Percentiles rank a stretch among this genome's conserved stretches.
Conservation (phyloP, 2,113 vertebrate genomes). For the Neogobius melanostomus region DNA sequence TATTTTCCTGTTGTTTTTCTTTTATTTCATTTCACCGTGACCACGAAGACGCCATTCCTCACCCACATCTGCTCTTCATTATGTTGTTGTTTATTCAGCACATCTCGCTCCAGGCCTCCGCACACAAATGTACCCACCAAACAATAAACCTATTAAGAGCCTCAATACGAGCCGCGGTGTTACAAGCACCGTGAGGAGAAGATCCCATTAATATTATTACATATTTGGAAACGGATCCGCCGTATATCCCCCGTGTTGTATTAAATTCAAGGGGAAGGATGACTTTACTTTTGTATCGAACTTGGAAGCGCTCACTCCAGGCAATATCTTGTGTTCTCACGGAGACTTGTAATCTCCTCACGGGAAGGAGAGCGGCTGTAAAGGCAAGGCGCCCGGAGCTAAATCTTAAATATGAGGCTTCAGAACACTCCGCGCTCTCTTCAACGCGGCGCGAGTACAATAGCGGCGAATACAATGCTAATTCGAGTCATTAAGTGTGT, state of each 20-base stretch:
- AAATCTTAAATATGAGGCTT: constrained; percentile 41
- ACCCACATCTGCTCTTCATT: constrained; percentile 64
- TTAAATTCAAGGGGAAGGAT: constrained; percentile 7
- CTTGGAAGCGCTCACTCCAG: constrained; percentile 41
- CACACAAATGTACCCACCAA: constrained; percentile 35
- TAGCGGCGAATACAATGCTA: neutral
- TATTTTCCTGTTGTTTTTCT: constrained; percentile 1
- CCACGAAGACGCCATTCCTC: constrained; percentile 28
- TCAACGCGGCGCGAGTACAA: constrained; percentile 24
- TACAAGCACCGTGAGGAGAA: constrained; percentile 46
- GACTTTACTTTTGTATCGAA: constrained; percentile 24
- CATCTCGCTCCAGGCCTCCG: constrained; percentile 51
- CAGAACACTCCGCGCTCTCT: constrained; percentile 27
- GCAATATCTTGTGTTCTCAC: constrained; percentile 40
- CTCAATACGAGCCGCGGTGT: constrained; percentile 38
- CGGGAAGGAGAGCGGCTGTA: constrained; percentile 42
- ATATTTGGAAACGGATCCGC: constrained; percentile 35
- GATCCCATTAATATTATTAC: constrained; percentile 51
- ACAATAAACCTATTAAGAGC: constrained; percentile 62
- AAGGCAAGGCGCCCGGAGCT: constrained; percentile 42
- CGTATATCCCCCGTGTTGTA: constrained; percentile 9
- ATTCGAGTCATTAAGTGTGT: constrained; percentile 9
- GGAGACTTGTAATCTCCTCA: constrained; percentile 40
- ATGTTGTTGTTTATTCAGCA: constrained; percentile 49
- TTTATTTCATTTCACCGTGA: constrained; percentile 24